A percentile compares a stretch with the other conserved stretches of the same genome.
These are phyloP conservation scores for Plectus sambesii DNA, from an alignment of 1,140 invertebrate species.

Conservation along the genomic window DNA sequence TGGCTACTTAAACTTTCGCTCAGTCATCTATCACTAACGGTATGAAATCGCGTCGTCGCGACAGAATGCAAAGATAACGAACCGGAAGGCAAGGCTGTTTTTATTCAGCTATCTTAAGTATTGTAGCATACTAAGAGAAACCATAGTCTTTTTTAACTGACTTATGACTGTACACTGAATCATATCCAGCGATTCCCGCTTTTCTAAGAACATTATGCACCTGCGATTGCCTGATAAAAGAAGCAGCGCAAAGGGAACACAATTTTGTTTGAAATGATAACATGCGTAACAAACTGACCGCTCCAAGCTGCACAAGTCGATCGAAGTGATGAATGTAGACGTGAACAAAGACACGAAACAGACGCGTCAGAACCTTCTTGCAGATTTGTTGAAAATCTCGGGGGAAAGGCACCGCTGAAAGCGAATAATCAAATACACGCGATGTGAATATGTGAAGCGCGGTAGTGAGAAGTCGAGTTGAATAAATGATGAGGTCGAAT, in stretches of 20 bases:
- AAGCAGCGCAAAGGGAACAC: constrained; percentile 11
- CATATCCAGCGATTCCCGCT: constrained; percentile 8
- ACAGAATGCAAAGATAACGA: too few relatives aligned
- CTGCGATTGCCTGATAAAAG: constrained; percentile 2
- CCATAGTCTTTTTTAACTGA: too few relatives aligned
- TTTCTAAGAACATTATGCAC: constrained; percentile 42
- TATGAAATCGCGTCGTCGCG: too few relatives aligned
- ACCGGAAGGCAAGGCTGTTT: not conserved
- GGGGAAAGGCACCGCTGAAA: constrained; percentile 72
- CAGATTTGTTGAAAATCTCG: constrained; percentile 67
- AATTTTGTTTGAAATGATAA: constrained; percentile 7
- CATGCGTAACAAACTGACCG: constrained; percentile 55
- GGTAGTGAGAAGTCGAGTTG: too few relatives aligned
- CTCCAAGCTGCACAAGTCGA: constrained; percentile 70
- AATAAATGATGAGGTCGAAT: too few relatives aligned
- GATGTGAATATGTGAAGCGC: constrained; percentile 5
- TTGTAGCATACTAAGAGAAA: too few relatives aligned
- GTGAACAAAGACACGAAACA: constrained; percentile 88
- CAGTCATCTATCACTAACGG: too few relatives aligned
- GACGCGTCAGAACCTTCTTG: constrained; percentile 73
- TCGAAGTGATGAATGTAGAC: constrained; percentile 97
- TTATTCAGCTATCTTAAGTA: too few relatives aligned
- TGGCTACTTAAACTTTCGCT: not conserved
- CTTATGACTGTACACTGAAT: too few relatives aligned
- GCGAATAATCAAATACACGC: constrained; percentile 27